These are phyloP conservation scores for Choloepus didactylus DNA, from an alignment of 2,797 vertebrate genomes.

Conservation along the genomic window DNA sequence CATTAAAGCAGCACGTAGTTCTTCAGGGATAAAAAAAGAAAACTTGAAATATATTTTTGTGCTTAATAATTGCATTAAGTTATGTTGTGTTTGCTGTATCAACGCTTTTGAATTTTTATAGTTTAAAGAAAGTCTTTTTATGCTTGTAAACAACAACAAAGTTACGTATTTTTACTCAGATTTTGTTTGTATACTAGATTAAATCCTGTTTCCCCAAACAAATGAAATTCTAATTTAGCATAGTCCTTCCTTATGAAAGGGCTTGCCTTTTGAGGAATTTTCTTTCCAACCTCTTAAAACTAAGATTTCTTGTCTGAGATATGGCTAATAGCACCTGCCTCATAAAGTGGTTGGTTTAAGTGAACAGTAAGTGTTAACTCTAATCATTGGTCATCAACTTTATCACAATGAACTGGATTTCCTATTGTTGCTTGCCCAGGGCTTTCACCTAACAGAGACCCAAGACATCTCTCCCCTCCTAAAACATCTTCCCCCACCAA, in stretches of 20 bases:
- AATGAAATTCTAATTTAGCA: background rate
- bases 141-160: background rate
- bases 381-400: background rate
- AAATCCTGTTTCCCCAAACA: background rate
- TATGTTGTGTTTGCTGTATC: background rate
- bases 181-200: background rate
- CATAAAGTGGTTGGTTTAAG: background rate
- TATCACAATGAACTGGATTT: background rate
- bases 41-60: background rate
- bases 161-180: background rate
- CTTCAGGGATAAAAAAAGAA: slow-evolving; percentile 9
- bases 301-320: background rate
- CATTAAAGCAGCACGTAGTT: background rate
- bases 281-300: background rate
- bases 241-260: background rate
- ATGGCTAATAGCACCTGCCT: background rate
- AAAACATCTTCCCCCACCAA: background rate
- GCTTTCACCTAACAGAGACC: background rate
- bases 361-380: background rate
- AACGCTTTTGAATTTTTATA: background rate
- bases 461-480: background rate
- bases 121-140: background rate
- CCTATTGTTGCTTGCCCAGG: background rate
- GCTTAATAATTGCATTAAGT: slow-evolving; percentile 3
- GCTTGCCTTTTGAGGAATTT: background rate